Evolutionary conservation across 1,140 invertebrate species (phyloP).

Genomic region (Drosophila rufa): DNA sequence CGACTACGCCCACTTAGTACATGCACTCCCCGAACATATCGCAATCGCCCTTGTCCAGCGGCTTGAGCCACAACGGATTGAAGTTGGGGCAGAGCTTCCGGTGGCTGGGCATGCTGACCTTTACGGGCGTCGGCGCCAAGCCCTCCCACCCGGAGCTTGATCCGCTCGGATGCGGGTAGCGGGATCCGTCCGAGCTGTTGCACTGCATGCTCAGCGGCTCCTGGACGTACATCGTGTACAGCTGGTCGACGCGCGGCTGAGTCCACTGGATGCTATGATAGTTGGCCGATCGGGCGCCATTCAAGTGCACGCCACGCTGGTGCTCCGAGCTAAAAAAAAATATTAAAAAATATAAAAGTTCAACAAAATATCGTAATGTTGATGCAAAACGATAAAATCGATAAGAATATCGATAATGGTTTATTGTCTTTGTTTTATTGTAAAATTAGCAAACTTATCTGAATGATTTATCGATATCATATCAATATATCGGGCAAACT

Average conservation of each 20-base stretch:
- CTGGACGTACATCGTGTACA: slow-evolving; percentile 92
- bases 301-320: slow-evolving; percentile 83
- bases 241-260: slow-evolving; percentile 89
- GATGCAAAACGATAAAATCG: not conserved
- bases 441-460: no score
- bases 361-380: no score
- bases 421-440: no score
- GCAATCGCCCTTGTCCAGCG: slow-evolving; percentile 81
- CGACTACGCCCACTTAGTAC: slow-evolving; percentile 62
- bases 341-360: not conserved
- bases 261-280: slow-evolving; percentile 95
- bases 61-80: slow-evolving; percentile 83
- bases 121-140: slow-evolving; percentile 72
- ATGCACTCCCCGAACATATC: slow-evolving; percentile 85
- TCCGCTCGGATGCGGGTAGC: slow-evolving; percentile 86
- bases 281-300: slow-evolving; percentile 88
- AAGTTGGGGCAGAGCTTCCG: slow-evolving; percentile 84
- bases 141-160: slow-evolving; percentile 72
- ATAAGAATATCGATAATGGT: not conserved
- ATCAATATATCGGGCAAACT: no score
- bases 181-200: slow-evolving; percentile 94
- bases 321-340: slow-evolving; percentile 84
- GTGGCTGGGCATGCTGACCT: slow-evolving; percentile 82
- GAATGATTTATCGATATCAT: no score
- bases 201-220: slow-evolving; percentile 98